These are phyloP conservation scores for Bufo gargarizans DNA, from an alignment of 2,113 vertebrate species.

Conservation along the genomic window DNA sequence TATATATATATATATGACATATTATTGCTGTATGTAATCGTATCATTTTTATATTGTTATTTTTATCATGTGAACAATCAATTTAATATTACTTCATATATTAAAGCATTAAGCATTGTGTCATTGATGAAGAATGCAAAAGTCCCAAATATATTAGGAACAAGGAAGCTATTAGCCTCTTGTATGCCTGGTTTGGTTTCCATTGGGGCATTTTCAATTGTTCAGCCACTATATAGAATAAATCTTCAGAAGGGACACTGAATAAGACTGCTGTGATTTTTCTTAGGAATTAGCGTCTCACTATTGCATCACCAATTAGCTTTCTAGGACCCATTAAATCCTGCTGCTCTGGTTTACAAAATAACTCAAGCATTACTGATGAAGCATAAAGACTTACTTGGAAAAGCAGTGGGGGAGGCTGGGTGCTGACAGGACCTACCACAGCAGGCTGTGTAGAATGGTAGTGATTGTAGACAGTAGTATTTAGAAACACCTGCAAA, in stretches of 20 bases:
- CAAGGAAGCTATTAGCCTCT: slow-evolving; percentile 39
- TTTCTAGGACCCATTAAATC: slow-evolving; percentile 88
- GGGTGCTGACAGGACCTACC: slow-evolving; percentile 88
- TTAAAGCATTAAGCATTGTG: background rate
- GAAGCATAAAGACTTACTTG: slow-evolving; percentile 96
- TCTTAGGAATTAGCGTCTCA: slow-evolving; percentile 87
- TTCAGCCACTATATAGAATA: slow-evolving; percentile 76
- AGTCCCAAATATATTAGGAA: slow-evolving; percentile 44
- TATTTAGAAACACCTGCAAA: slow-evolving; percentile 83
- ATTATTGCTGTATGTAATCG: background rate
- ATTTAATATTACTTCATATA: background rate
- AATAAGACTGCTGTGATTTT: slow-evolving; percentile 87
- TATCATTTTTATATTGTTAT: background rate
- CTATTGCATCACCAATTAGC: slow-evolving; percentile 93
- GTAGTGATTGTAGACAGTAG: slow-evolving; percentile 78
- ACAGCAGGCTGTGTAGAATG: slow-evolving; percentile 81
- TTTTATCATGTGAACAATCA: too few species aligned
- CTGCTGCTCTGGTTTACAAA: slow-evolving; percentile 89
- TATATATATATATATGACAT: background rate
- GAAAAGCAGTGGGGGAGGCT: slow-evolving; percentile 83
- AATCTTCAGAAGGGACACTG: slow-evolving; percentile 78
- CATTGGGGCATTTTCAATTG: slow-evolving; percentile 69
- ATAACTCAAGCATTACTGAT: slow-evolving; percentile 90
- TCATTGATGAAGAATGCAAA: background rate
- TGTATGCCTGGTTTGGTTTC: slow-evolving; percentile 49